Conservation (phyloP, 1,140 invertebrate genomes). For the Diprion similis region DNA sequence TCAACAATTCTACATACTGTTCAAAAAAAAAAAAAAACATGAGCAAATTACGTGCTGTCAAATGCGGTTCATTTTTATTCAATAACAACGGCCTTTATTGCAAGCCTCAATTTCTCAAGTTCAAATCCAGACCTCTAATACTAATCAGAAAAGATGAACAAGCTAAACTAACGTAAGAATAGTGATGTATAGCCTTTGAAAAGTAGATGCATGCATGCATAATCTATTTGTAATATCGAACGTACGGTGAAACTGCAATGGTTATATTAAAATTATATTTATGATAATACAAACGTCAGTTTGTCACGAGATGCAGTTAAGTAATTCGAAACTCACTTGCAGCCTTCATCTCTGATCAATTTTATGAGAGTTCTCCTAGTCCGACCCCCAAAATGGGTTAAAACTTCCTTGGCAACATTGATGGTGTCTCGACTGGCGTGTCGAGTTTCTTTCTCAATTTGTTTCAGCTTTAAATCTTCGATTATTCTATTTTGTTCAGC, state of each 20-base stretch:
- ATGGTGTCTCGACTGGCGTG: slow-evolving; percentile 42
- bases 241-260: too few species aligned
- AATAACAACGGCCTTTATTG: too few species aligned
- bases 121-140: too few species aligned
- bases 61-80: too few species aligned
- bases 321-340: slow-evolving; percentile 36
- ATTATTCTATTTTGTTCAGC: slow-evolving; percentile 50
- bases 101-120: too few species aligned
- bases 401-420: slow-evolving; percentile 40
- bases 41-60: too few species aligned
- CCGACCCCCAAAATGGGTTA: slow-evolving; percentile 43
- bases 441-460: slow-evolving; percentile 44
- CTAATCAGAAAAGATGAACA: too few species aligned
- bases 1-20: too few species aligned
- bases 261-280: slow-evolving; percentile 7
- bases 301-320: neutral
- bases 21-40: too few species aligned
- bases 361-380: slow-evolving; percentile 48
- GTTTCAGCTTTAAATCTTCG: slow-evolving; percentile 51
- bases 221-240: neutral
- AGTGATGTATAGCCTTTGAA: too few species aligned
- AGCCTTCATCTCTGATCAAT: slow-evolving; percentile 47
- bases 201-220: neutral
- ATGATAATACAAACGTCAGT: neutral
- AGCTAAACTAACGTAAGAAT: too few species aligned